These are phyloP conservation scores for Setophaga coronata DNA, from an alignment of 2,113 vertebrate species.

Conservation along the genomic window DNA sequence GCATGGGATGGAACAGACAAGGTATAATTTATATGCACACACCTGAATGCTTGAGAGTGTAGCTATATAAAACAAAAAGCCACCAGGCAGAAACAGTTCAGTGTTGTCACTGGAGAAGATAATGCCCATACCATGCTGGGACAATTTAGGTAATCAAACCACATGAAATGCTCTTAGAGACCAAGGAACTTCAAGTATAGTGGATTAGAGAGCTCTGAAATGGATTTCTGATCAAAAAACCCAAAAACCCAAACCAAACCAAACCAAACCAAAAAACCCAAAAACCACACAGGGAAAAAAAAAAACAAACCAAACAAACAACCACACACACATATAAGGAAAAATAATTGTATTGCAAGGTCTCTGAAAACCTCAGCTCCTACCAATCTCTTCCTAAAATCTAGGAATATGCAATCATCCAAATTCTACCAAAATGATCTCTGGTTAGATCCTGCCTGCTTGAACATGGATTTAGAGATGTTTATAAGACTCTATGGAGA, in stretches of 20 bases:
- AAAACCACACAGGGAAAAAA: background rate
- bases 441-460: background rate
- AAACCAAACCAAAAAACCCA: background rate
- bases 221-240: background rate
- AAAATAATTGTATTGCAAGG: background rate
- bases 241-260: background rate
- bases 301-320: background rate
- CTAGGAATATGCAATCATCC: background rate
- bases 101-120: background rate
- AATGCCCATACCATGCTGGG: background rate
- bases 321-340: background rate
- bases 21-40: accelerated
- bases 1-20: background rate
- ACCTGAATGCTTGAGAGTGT: background rate
- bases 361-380: background rate
- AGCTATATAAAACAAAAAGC: background rate
- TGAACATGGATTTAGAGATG: background rate
- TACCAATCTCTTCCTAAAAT: background rate
- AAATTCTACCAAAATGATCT: background rate
- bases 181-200: background rate
- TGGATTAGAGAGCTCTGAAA: background rate
- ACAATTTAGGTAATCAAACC: background rate
- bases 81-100: background rate
- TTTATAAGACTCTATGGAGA: background rate
- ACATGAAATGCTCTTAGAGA: background rate